Evolutionary conservation across 2,113 vertebrate genomes (phyloP).

Genomic region (Seriola aureovittata): DNA sequence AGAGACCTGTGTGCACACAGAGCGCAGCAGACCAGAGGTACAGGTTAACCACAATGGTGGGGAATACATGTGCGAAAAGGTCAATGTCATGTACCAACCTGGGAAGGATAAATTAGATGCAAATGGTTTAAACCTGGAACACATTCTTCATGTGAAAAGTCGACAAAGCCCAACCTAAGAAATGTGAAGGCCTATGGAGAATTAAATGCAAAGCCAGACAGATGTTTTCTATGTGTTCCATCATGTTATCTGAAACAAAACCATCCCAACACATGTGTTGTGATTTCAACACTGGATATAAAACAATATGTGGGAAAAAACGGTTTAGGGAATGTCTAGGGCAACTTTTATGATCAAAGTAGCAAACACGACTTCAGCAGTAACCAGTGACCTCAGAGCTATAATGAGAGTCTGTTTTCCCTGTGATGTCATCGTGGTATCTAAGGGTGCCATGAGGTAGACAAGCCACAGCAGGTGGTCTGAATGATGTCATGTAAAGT

Average conservation of each 20-base stretch:
- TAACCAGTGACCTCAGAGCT: constrained; percentile 18
- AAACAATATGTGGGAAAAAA: not conserved
- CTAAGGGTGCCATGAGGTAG: constrained; percentile 47
- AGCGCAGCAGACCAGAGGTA: constrained; percentile 36
- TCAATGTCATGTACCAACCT: constrained; percentile 5
- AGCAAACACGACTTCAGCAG: constrained; percentile 33
- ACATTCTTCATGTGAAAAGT: not conserved
- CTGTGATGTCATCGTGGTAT: constrained; percentile 52
- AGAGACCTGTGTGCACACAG: constrained; percentile 58
- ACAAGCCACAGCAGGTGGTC: constrained; percentile 55
- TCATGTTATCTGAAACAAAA: not conserved
- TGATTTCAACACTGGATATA: not conserved
- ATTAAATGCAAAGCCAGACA: not conserved
- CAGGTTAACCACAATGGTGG: constrained; percentile 23
- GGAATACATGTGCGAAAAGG: constrained; percentile 15
- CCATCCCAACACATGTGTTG: not conserved
- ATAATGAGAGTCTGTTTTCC: constrained; percentile 45
- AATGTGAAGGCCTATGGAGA: not conserved
- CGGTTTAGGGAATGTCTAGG: not conserved
- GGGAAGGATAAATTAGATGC: not conserved
- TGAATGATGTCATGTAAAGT: constrained; percentile 51
- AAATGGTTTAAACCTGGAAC: not conserved
- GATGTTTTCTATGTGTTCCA: not conserved
- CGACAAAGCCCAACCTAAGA: not conserved
- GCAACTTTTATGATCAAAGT: constrained; percentile 18